Evolutionary conservation across 2,113 vertebrate species (phyloP).

Genomic region (Lasiurus borealis): DNA sequence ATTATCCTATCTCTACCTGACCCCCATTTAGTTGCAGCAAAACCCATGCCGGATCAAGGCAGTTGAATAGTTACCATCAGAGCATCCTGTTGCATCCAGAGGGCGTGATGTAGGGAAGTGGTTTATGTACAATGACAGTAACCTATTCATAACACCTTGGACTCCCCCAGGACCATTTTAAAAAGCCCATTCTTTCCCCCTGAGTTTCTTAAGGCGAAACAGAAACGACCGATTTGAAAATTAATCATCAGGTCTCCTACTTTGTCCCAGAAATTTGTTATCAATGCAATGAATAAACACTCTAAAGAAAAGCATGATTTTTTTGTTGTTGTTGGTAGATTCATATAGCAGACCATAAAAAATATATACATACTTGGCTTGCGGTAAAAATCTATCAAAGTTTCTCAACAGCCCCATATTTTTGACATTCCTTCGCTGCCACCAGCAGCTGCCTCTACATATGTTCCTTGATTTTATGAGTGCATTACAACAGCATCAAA

Average conservation of each 20-base stretch:
- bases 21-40: not conserved
- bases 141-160: not conserved
- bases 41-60: not conserved
- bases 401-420: conserved; percentile 87
- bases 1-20: not conserved
- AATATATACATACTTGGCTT: conserved; percentile 75
- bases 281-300: conserved; percentile 85
- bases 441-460: conserved; percentile 88
- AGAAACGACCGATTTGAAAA: conserved; percentile 60
- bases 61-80: not conserved
- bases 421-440: conserved; percentile 86
- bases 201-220: conserved; percentile 56
- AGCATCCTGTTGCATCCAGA: not conserved
- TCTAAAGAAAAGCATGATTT: conserved; percentile 80
- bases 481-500: conserved; percentile 83
- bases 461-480: conserved; percentile 91
- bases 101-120: not conserved
- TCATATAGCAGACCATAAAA: conserved; percentile 82
- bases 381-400: conserved; percentile 86
- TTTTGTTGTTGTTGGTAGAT: conserved; percentile 78
- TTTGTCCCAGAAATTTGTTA: conserved; percentile 77
- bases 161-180: not conserved
- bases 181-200: conserved; percentile 1
- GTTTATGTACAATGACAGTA: not conserved
- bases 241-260: conserved; percentile 54